Evolutionary conservation across 2,888 invertebrate genomes (phyloP).

Genomic region (Amphipyra berbera): DNA sequence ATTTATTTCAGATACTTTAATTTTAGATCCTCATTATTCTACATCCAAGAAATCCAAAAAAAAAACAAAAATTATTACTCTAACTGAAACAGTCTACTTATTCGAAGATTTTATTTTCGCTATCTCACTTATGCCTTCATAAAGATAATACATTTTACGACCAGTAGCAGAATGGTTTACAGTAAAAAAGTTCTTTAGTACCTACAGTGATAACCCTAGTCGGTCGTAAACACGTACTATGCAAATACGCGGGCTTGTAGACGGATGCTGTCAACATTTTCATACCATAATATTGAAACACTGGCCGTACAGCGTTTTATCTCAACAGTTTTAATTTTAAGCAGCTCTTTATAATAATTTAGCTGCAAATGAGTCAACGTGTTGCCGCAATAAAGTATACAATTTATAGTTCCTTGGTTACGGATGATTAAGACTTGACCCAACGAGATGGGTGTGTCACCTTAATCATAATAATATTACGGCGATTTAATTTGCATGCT

Average conservation of each 20-base stretch:
- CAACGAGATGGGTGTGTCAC: constrained; percentile 52
- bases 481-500: constrained; percentile 52
- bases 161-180: constrained; percentile 45
- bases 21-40: constrained; percentile 32
- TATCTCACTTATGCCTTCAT: constrained; percentile 39
- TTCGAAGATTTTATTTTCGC: constrained; percentile 43
- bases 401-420: constrained; percentile 54
- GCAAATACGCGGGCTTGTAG: constrained; percentile 69
- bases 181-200: constrained; percentile 50
- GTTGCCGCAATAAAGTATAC: constrained; percentile 43
- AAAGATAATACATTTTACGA: constrained; percentile 55
- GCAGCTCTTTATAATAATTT: constrained; percentile 45
- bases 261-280: constrained; percentile 77
- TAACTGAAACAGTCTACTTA: constrained; percentile 22
- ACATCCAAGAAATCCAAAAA: constrained; percentile 4
- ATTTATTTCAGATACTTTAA: background rate
- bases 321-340: constrained; percentile 50
- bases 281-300: constrained; percentile 70
- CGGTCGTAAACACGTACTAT: constrained; percentile 70
- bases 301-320: constrained; percentile 54
- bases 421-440: constrained; percentile 46
- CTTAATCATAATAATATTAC: constrained; percentile 44
- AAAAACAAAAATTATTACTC: constrained; percentile 25
- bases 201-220: constrained; percentile 74
- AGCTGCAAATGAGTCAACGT: constrained; percentile 40